These are phyloP conservation scores for Cephus pygmeus DNA, from an alignment of 2,888 invertebrate species.

Conservation along the genomic window DNA sequence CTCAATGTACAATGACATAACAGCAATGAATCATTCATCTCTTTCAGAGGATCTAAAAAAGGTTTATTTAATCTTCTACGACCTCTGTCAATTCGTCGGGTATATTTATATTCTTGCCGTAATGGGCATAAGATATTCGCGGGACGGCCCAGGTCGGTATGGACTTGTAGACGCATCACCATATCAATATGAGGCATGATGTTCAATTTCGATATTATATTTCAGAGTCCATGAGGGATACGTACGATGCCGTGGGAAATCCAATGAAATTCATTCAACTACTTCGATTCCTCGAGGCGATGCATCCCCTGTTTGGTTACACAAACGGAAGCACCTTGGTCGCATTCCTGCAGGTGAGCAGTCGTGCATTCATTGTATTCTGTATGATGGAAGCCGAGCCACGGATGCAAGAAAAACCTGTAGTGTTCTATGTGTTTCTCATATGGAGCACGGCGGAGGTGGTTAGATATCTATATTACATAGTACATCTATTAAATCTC, in stretches of 20 bases:
- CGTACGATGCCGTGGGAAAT: slow-evolving; percentile 80
- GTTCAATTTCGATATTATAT: slow-evolving; percentile 9
- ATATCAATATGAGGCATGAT: background rate
- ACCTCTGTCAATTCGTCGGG: slow-evolving; percentile 89
- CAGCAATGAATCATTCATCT: too few species aligned
- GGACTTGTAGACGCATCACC: background rate
- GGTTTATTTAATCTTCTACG: slow-evolving; percentile 89
- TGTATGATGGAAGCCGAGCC: slow-evolving; percentile 86
- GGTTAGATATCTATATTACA: slow-evolving; percentile 93
- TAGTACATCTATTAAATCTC: slow-evolving; percentile 80
- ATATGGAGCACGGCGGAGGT: slow-evolving; percentile 87
- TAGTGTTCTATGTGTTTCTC: slow-evolving; percentile 87
- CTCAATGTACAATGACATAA: too few species aligned
- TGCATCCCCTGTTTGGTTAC: slow-evolving; percentile 91
- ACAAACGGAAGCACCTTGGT: slow-evolving; percentile 81
- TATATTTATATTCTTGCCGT: slow-evolving; percentile 81
- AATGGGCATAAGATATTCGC: slow-evolving; percentile 79
- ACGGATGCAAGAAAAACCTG: slow-evolving; percentile 87
- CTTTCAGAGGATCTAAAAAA: slow-evolving; percentile 81
- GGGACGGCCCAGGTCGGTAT: slow-evolving; percentile 75
- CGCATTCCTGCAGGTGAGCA: slow-evolving; percentile 83
- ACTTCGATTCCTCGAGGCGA: slow-evolving; percentile 85
- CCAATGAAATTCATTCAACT: slow-evolving; percentile 85
- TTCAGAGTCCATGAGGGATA: slow-evolving; percentile 73
- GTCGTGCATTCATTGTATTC: slow-evolving; percentile 83